Conservation (phyloP, 1,140 invertebrate genomes). For the Dendrolimus kikuchii region DNA sequence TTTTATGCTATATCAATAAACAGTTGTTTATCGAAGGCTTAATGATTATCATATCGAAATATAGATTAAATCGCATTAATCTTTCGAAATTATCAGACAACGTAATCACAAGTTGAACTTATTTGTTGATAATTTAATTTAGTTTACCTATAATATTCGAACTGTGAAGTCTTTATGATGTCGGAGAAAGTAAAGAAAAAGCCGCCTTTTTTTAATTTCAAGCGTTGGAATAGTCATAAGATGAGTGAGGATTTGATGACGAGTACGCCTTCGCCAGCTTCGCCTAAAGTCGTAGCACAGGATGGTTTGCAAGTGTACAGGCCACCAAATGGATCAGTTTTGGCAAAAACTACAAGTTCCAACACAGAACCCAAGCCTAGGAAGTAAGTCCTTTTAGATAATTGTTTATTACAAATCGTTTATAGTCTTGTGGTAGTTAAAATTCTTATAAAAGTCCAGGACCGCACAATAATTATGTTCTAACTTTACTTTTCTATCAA, state of each 20-base stretch:
- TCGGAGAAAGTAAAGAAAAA: constrained; percentile 54
- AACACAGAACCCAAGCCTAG: constrained; percentile 29
- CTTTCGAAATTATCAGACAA: constrained; percentile 1
- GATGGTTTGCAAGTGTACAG: constrained; percentile 21
- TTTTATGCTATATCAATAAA: too few relatives aligned
- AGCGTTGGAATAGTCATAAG: constrained; percentile 43
- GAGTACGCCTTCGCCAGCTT: constrained; percentile 5
- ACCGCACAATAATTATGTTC: too few relatives aligned
- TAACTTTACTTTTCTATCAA: too few relatives aligned
- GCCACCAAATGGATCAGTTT: constrained; percentile 11
- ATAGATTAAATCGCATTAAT: background rate
- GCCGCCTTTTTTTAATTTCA: constrained; percentile 43
- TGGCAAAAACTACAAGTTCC: constrained; percentile 14
- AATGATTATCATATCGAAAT: too few relatives aligned
- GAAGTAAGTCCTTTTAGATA: constrained; percentile 28
- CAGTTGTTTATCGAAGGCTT: too few relatives aligned
- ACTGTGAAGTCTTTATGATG: constrained; percentile 29
- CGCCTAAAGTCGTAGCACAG: constrained; percentile 8
- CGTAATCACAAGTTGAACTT: background rate
- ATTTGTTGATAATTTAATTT: constrained; percentile 5
- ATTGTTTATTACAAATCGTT: constrained; percentile 3
- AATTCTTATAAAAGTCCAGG: too few relatives aligned
- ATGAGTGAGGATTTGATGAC: constrained; percentile 13
- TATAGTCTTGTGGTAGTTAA: too few relatives aligned
- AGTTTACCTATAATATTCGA: constrained; percentile 14